These are phyloP conservation scores for Muschampia plurimacula DNA, from an alignment of 2,888 invertebrate species.

Conservation along the genomic window DNA sequence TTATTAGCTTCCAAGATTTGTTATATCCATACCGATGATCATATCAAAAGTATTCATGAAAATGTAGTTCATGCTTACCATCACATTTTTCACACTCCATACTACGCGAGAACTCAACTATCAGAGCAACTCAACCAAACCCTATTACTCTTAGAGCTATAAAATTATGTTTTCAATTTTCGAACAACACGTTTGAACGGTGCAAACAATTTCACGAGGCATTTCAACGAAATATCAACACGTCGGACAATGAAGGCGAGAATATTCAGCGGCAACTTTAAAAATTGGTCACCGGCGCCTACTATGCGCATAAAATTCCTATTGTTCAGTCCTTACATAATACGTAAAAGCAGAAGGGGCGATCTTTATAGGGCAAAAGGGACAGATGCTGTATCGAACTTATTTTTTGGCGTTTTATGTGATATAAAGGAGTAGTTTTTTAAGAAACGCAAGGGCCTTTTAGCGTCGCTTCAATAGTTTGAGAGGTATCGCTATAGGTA, in stretches of 20 bases:
- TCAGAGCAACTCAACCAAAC: no score
- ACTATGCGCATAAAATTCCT: conserved; percentile 24
- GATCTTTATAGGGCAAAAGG: conserved; percentile 22
- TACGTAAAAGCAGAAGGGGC: conserved; percentile 15
- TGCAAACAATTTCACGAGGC: conserved; percentile 5
- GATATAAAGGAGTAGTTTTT: conserved; percentile 22
- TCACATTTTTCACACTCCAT: background rate
- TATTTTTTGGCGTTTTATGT: conserved; percentile 15
- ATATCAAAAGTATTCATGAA: no score
- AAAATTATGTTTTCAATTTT: conserved; percentile 9
- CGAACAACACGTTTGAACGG: conserved; percentile 9
- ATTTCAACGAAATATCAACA: background rate
- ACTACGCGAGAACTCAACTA: no score
- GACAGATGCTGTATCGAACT: conserved; percentile 11
- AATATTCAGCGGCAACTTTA: conserved; percentile 23
- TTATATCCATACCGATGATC: no score
- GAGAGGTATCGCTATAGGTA: conserved; percentile 3
- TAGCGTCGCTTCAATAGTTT: conserved; percentile 22
- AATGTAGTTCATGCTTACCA: no score
- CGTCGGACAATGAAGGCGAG: conserved; percentile 10
- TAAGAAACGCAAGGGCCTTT: conserved; percentile 23
- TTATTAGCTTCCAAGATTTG: no score
- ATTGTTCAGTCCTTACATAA: conserved; percentile 30
- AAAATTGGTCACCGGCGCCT: conserved; percentile 29
- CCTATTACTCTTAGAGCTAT: background rate